These are phyloP conservation scores for Brenthis daphne DNA, from an alignment of 2,888 invertebrate species.

Conservation along the genomic window DNA sequence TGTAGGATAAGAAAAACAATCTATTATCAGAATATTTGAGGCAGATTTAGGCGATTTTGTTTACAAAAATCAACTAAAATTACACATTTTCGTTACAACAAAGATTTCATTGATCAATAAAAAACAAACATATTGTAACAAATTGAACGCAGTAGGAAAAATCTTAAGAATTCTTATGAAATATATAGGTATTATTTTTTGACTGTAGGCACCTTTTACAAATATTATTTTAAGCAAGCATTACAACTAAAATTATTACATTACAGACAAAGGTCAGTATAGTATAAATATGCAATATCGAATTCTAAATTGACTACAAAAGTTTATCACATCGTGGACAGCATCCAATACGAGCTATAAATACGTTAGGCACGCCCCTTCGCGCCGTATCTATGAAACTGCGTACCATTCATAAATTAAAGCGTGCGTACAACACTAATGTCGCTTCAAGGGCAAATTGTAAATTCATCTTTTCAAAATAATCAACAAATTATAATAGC, in stretches of 20 bases:
- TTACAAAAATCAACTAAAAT: background rate
- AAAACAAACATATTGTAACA: background rate
- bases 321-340: conserved; percentile 41
- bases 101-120: background rate
- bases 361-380: conserved; percentile 59
- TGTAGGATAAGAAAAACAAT: background rate
- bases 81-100: background rate
- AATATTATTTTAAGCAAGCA: background rate
- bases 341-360: conserved; percentile 48
- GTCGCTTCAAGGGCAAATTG: conserved; percentile 49
- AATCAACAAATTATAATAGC: conserved; percentile 24
- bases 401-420: conserved; percentile 67
- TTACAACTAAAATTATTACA: background rate
- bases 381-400: conserved; percentile 56
- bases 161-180: too few relatives aligned
- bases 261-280: conserved; percentile 23
- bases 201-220: background rate
- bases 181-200: too few relatives aligned
- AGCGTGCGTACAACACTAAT: conserved; percentile 54
- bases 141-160: background rate
- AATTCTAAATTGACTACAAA: conserved; percentile 37
- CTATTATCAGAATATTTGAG: background rate
- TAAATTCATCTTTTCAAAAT: conserved; percentile 30
- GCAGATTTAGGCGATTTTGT: too few relatives aligned
- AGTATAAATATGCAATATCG: conserved; percentile 45